These are phyloP conservation scores for Garra rufa DNA, from an alignment of 2,113 vertebrate species.

Conservation along the genomic window DNA sequence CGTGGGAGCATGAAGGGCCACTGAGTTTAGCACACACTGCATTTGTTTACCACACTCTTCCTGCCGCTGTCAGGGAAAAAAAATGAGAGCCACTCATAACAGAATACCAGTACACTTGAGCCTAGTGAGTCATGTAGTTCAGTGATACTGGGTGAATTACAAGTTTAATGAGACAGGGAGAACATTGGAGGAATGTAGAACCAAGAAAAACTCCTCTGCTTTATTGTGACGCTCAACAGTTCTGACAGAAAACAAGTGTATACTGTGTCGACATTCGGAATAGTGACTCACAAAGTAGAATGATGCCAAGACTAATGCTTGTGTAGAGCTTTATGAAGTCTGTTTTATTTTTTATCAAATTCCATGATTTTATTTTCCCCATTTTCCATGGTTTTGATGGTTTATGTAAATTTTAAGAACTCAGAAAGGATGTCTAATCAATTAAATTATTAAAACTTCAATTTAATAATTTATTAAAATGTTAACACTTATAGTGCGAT, in stretches of 20 bases:
- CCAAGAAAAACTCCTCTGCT: background rate
- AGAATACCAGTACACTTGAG: slow-evolving; percentile 8
- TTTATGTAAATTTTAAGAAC: background rate
- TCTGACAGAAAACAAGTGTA: slow-evolving; percentile 15
- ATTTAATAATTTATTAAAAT: background rate
- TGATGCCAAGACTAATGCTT: background rate
- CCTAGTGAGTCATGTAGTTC: slow-evolving; percentile 39
- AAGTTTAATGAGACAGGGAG: slow-evolving; percentile 60
- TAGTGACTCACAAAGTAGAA: background rate
- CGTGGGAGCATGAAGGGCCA: slow-evolving; percentile 30
- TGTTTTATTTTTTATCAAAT: background rate
- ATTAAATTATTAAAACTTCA: background rate
- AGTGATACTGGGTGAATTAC: slow-evolving; percentile 21
- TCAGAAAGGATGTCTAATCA: background rate
- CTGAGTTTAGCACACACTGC: slow-evolving; percentile 39
- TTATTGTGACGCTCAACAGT: background rate
- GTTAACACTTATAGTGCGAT: background rate
- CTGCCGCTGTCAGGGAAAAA: slow-evolving; percentile 21
- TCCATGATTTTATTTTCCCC: background rate
- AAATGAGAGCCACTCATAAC: background rate
- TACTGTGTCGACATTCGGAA: slow-evolving; percentile 12
- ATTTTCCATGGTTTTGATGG: background rate
- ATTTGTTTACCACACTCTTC: slow-evolving; percentile 39
- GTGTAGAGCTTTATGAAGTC: background rate
- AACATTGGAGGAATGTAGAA: slow-evolving; percentile 3